Evolutionary conservation across 2,113 vertebrate genomes (phyloP).

Genomic region (Nanger granti): DNA sequence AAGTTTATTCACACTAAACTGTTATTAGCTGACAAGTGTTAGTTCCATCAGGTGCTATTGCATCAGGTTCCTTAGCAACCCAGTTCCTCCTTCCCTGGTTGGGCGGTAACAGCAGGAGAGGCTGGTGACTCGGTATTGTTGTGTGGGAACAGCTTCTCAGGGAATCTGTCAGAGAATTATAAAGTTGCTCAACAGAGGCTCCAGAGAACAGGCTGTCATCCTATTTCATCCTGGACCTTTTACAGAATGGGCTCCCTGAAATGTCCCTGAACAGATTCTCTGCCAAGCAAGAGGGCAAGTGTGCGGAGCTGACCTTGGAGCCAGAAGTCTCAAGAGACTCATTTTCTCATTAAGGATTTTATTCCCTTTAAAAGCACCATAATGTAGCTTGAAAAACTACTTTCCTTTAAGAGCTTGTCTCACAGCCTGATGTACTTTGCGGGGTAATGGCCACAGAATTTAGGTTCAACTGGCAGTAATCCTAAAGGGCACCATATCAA

Average conservation of each 20-base stretch:
- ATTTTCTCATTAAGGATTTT: conserved; percentile 63
- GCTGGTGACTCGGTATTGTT: not conserved
- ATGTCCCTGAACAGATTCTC: conserved; percentile 14
- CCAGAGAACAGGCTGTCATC: conserved; percentile 46
- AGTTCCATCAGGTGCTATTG: conserved; percentile 34
- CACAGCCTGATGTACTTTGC: conserved; percentile 23
- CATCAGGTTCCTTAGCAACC: conserved; percentile 53
- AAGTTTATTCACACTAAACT: conserved; percentile 54
- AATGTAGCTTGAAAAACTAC: conserved; percentile 56
- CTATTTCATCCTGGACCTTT: conserved; percentile 42
- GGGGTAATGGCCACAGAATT: conserved; percentile 32
- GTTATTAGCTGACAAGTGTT: conserved; percentile 54
- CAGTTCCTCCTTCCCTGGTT: not conserved
- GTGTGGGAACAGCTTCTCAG: conserved; percentile 11
- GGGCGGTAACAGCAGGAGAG: not conserved
- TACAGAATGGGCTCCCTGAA: not conserved
- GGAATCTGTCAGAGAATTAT: conserved; percentile 49
- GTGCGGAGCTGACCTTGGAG: conserved; percentile 40
- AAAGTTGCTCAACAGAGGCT: conserved; percentile 25
- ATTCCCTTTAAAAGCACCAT: conserved; percentile 57
- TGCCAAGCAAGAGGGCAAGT: conserved; percentile 19
- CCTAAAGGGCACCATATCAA: conserved; percentile 37
- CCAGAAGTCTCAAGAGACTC: conserved; percentile 32
- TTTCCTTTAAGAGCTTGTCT: conserved; percentile 51
- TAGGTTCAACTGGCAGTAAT: conserved; percentile 26